Percentiles rank a stretch among this genome's conserved stretches.
phyloP scores from a whole-genome alignment of 2,113 vertebrate species.

The Pelvicachromis taeniatus region DNA sequence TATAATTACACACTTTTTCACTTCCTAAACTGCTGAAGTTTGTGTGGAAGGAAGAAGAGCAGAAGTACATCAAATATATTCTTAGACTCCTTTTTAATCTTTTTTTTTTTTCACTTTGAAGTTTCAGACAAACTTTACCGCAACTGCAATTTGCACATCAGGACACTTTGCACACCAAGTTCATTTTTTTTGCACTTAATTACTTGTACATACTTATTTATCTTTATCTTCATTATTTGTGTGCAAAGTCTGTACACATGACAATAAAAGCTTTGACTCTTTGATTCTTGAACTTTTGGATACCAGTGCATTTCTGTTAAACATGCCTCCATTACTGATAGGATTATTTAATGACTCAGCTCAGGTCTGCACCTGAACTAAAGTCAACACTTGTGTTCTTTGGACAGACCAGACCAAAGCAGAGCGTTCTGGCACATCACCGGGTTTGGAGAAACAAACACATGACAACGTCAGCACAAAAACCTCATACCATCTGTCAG shows the following conservation, averaged over 20 bases:
- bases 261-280: no score
- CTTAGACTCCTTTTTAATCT: no score
- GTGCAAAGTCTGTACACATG: no score
- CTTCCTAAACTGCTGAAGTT: neutral
- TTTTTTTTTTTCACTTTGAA: neutral
- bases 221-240: no score
- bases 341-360: neutral
- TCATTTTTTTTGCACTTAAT: no score
- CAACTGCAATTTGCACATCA: no score
- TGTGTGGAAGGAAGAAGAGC: neutral
- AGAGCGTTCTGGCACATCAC: fast-evolving
- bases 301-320: neutral
- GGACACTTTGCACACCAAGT: no score
- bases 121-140: fast-evolving
- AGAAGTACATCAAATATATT: neutral
- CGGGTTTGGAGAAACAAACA: neutral
- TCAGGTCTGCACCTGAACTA: neutral
- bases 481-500: no score
- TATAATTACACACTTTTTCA: neutral
- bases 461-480: no score
- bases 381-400: neutral
- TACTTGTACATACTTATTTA: no score
- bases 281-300: no score
- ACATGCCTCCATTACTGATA: neutral
- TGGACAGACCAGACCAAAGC: neutral